Conservation (phyloP, 2,113 vertebrate species). For the Tonatia bakeri region DNA sequence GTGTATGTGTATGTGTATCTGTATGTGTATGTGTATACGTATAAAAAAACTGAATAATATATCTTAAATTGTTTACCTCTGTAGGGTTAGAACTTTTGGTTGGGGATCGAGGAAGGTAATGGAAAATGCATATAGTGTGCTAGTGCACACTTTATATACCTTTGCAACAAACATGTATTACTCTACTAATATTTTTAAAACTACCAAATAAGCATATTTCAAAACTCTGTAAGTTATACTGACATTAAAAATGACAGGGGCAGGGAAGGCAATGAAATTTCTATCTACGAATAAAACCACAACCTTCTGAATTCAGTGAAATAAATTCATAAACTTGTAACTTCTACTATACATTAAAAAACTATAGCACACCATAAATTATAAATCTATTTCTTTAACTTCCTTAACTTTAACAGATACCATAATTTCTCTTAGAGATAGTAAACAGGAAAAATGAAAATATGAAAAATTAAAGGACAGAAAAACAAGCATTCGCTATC, state of each 20-base stretch:
- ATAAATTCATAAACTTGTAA: background rate
- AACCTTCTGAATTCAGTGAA: slow-evolving; percentile 18
- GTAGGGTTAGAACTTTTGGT: background rate
- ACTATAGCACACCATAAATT: background rate
- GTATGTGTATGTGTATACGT: background rate
- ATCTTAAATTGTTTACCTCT: background rate
- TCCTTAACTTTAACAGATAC: background rate
- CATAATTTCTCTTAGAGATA: background rate
- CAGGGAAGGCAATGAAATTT: background rate
- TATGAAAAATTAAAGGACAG: background rate
- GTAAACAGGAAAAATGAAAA: background rate
- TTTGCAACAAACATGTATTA: slow-evolving; percentile 6
- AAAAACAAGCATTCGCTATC: background rate
- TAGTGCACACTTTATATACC: no score
- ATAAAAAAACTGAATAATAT: background rate
- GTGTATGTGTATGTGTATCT: background rate
- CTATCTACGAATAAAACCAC: slow-evolving; percentile 20
- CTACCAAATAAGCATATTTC: background rate
- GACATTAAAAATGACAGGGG: background rate
- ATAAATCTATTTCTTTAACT: slow-evolving; percentile 3
- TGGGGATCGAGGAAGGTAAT: background rate
- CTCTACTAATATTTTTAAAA: slow-evolving; percentile 1
- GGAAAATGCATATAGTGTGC: no score
- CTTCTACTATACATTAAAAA: slow-evolving; percentile 6
- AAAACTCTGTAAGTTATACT: background rate